Evolutionary conservation across 2,797 vertebrate species (phyloP), one percentile per base, ranked within the genome.

Genomic region (Urophycis tenuis): DNA sequence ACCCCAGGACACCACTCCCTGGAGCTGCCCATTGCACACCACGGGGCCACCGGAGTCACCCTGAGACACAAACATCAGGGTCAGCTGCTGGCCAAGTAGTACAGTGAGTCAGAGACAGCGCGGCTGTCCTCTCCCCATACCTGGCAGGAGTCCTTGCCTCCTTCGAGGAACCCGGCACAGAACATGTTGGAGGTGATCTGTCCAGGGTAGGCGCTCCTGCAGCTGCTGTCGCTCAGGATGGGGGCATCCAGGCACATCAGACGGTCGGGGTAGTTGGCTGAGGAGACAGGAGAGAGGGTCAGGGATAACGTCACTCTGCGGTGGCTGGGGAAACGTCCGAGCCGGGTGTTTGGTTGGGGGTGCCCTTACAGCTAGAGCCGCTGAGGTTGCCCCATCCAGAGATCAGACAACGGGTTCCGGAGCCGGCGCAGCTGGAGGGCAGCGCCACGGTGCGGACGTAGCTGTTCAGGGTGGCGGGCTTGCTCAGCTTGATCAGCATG

Each of bases 141-240:
- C 94, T 95, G 95, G 90, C 95, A 96, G 74, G 94, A 95, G 81
- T 96, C 95, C 87, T 95, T 95, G 82, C 94, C 94, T 83, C 94
- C 95, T 76, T 94, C 94, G 0, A 96, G 80, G 86, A 87, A 95
- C 80, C 95, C 95, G 12, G 91, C 90, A 1, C 95, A 96, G 91
- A 96, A 85, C 94, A 95, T 95, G 92, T 92, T 96, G 36, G 80
- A 72, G 39, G 92, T 92, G 89, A 95, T 95, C 82, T 94, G 0
- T 11, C 94, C 93, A 0, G 94, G 94, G 83, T 96, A 96, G 29
- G 93, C 9, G 0, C 36, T 82, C 71, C 0, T 86, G 75, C 95
- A 95, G 70, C 82, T 81, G n/a, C n/a, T 87, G 79, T 94, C 84
- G 34, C 88, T 89, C 87, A 96, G 87, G 85, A 95, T 86, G 2